These are phyloP conservation scores for Drosophila sulfurigaster DNA, from an alignment of 1,140 invertebrate species.

Conservation along the genomic window DNA sequence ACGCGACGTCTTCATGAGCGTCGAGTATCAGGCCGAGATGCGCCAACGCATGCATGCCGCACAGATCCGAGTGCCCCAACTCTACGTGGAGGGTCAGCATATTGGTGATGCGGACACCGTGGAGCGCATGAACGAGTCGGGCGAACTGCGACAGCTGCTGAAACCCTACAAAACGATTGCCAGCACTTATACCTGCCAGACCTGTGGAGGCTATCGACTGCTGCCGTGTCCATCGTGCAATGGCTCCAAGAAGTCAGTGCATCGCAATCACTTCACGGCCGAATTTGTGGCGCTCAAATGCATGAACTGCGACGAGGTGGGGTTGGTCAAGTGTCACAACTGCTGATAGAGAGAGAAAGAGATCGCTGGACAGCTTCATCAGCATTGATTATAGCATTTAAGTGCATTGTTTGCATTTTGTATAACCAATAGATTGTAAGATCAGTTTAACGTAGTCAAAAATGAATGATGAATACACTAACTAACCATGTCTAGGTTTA, in stretches of 20 bases:
- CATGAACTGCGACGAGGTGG: constrained; percentile 98
- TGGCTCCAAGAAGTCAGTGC: constrained; percentile 97
- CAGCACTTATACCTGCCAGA: constrained; percentile 91
- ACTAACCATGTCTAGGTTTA: constrained; percentile 52
- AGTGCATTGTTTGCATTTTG: constrained; percentile 39
- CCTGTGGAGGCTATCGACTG: constrained; percentile 96
- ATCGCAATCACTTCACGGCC: constrained; percentile 96
- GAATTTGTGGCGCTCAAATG: constrained; percentile 97
- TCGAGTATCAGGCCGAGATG: constrained; percentile 94
- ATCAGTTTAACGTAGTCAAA: constrained; percentile 50
- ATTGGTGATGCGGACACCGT: constrained; percentile 95
- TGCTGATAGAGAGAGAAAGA: constrained; percentile 85
- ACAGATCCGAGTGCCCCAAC: constrained; percentile 93
- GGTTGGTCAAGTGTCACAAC: constrained; percentile 93
- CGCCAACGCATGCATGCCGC: constrained; percentile 91
- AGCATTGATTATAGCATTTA: constrained; percentile 31
- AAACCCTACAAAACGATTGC: constrained; percentile 95
- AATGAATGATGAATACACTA: constrained; percentile 8
- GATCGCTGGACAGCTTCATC: background rate
- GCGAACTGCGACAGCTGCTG: constrained; percentile 94
- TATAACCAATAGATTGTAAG: constrained; percentile 46
- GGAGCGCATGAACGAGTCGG: constrained; percentile 95
- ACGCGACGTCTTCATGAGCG: constrained; percentile 96
- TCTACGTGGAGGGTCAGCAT: constrained; percentile 96
- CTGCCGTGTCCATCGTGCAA: constrained; percentile 96